phyloP scores from a whole-genome alignment of 2,888 invertebrate species.

The Griposia aprilina region DNA sequence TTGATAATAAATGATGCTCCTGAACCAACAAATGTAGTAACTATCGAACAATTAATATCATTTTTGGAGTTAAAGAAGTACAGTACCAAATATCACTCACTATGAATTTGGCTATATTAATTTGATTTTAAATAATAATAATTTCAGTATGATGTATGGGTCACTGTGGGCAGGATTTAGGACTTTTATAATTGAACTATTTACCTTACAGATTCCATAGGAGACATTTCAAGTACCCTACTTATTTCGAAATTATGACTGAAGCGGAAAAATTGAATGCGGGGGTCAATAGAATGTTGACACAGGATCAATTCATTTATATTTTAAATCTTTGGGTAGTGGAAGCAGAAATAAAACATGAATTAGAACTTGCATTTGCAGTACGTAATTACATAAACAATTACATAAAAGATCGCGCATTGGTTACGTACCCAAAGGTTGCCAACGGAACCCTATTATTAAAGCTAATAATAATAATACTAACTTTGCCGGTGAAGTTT shows the following conservation, averaged over 20 bases:
- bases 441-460: background rate
- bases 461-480: background rate
- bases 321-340: conserved; percentile 79
- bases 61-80: conserved; percentile 85
- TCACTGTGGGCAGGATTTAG: background rate
- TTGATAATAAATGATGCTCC: conserved; percentile 74
- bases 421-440: background rate
- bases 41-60: conserved; percentile 77
- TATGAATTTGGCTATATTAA: conserved; percentile 23
- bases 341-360: conserved; percentile 81
- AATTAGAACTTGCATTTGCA: conserved; percentile 82
- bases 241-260: conserved; percentile 82
- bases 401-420: background rate
- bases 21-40: conserved; percentile 78
- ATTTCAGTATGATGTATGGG: background rate
- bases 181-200: background rate
- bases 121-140: background rate
- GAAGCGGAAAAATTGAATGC: conserved; percentile 81
- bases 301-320: conserved; percentile 82
- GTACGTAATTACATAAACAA: conserved; percentile 63
- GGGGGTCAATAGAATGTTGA: conserved; percentile 76
- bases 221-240: conserved; percentile 82
- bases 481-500: too few species aligned
- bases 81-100: conserved; percentile 52
- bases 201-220: conserved; percentile 79